Base-by-base conservation (phyloP, 2,888 invertebrate genomes). In the Sarcophaga rosellei region DNA sequence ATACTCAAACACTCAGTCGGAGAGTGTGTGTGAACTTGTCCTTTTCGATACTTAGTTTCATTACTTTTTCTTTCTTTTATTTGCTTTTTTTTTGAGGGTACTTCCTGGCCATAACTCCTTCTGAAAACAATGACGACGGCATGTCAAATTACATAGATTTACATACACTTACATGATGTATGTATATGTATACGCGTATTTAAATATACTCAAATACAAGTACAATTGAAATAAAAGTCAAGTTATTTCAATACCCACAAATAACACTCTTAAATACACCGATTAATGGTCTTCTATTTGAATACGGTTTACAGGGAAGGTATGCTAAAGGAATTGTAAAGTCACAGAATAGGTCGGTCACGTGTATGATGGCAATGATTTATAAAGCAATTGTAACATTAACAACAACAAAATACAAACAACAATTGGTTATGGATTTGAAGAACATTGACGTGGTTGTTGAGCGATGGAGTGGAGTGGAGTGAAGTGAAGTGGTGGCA, bases 281-380 rank as follows among this genome's bases (percentile, higher is more conserved):
- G 15, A 53, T 72, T 81, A 81, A 81, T 77, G 77, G 77, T 82
- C 77, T 53, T 15, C 53, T 53, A 53, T 53, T 15, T 53, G 53
- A 17, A 53, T 12, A 53, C 17, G 17, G 17, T 17, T 53, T 53
- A 3, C 5, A 53, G 53, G 17, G 53, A 53, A 53, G 17, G 53
- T 15, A 17, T 15, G 17, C 12, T 4, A 53, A 17, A 53, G 53
- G 17, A 53, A 53, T 53, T 12, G 53, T 53, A 17, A 17, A 15
- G 17, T 53, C 53, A 53, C 12, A 72, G 82, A 66, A 73, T 87
- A 80, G 89, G 88, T 89, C 89, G 89, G 88, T 89, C 89, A 90
- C 90, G 91, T 91, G 91, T 90, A 86, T 88, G 82, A 81, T 87
- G 86, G 84, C 84, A 89, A 91, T 92, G 91, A 92, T 92, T 92